Evolutionary conservation across 2,888 invertebrate species (phyloP), one percentile per base, ranked within the genome.

Genomic region (Coelopa pilipes): DNA sequence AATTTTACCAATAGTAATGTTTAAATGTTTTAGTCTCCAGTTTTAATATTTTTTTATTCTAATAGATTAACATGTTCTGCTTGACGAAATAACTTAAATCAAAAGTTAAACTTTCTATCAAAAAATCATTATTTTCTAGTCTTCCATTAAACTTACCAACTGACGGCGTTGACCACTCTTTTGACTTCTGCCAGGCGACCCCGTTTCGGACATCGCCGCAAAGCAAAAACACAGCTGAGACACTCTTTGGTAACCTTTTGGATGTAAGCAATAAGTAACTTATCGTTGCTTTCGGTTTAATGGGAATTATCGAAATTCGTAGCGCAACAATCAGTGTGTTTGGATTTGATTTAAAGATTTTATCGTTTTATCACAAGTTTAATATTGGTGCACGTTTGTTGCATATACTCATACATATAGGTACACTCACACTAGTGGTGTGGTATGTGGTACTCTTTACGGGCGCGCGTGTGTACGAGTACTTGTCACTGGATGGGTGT

Each of bases 131-230:
- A n/a, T n/a, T n/a, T n/a, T n/a, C n/a, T n/a, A n/a, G n/a, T n/a
- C n/a, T n/a, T n/a, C n/a, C 19, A 45, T 45, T 15, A 21, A 80
- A 87, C 87, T 86, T 81, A 87, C 87, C 87, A 87, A 83, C 83
- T 87, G 87, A 78, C 87, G 87, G 73, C 87, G 87, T 67, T 78
- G 83, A 75, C 81, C 84, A 80, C 82, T 81, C 82, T 82, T 85
- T 72, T 82, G 81, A 80, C 80, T 84, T 80, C 85, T 85, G 78
- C 81, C 83, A 80, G 83, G 83, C 82, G 86, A 87, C 83, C 85
- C 87, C 82, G 86, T 84, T 83, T 87, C 87, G 83, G 87, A 87
- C 87, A 87, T 87, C 83, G 81, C 83, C 80, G 71, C 75, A 65
- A 57, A 45, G 21, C n/a, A 34, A 34, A 34, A 2, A 4, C 34